phyloP scores from a whole-genome alignment of 2,888 invertebrate genomes.

The Pasiphila rectangulata region DNA sequence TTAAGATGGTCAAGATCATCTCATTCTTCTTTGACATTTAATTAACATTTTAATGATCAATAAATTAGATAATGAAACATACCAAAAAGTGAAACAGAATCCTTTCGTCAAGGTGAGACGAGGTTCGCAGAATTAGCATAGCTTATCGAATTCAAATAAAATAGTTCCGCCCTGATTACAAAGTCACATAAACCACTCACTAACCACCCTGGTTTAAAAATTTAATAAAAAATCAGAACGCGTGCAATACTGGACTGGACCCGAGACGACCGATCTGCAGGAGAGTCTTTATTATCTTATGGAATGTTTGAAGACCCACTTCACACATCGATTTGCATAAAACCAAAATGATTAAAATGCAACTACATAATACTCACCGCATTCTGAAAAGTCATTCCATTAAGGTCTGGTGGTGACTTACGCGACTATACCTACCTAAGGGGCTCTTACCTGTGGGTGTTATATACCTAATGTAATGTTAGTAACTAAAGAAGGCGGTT shows the following conservation, averaged over 20 bases:
- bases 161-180: constrained; percentile 44
- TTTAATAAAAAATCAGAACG: constrained; percentile 40
- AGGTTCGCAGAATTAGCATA: constrained; percentile 71
- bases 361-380: constrained; percentile 51
- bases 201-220: constrained; percentile 41
- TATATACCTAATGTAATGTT: constrained; percentile 30
- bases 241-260: constrained; percentile 40
- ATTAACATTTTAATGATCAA: constrained; percentile 73
- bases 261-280: constrained; percentile 61
- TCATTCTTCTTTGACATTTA: constrained; percentile 64
- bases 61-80: constrained; percentile 67
- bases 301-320: constrained; percentile 55
- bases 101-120: constrained; percentile 64
- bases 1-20: constrained; percentile 56
- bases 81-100: constrained; percentile 70
- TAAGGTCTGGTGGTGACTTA: constrained; percentile 43
- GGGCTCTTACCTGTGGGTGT: constrained; percentile 33
- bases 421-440: constrained; percentile 41
- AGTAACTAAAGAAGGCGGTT: constrained; percentile 12
- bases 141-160: constrained; percentile 52
- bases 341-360: constrained; percentile 63
- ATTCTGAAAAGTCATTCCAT: constrained; percentile 52
- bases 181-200: constrained; percentile 44
- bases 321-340: constrained; percentile 61
- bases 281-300: constrained; percentile 62